Conservation (phyloP, 2,888 invertebrate genomes). For the Ormyrus thymus region DNA sequence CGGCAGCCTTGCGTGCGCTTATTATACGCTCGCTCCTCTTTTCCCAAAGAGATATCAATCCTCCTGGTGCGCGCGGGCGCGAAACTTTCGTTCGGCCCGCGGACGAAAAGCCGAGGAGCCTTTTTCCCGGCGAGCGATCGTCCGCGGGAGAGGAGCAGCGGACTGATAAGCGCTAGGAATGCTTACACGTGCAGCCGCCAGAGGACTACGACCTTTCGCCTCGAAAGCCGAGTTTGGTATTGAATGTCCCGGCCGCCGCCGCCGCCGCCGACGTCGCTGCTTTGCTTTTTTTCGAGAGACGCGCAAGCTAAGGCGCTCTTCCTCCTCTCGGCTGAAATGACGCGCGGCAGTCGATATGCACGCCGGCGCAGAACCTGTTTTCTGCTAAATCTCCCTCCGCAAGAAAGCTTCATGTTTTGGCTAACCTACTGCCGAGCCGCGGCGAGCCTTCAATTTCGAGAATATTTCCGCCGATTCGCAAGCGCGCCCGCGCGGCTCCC, state of each 20-base stretch:
- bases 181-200: conserved; percentile 57
- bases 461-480: too few relatives aligned
- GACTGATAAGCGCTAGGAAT: conserved; percentile 58
- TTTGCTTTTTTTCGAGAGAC: too few relatives aligned
- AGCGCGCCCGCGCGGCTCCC: too few relatives aligned
- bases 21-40: conserved; percentile 39
- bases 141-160: conserved; percentile 32
- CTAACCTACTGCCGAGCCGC: too few relatives aligned
- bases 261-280: too few relatives aligned
- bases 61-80: not conserved
- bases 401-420: too few relatives aligned
- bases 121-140: not conserved
- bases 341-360: conserved; percentile 19
- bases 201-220: conserved; percentile 57
- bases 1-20: conserved; percentile 57
- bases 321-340: conserved; percentile 22
- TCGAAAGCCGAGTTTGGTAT: conserved; percentile 30
- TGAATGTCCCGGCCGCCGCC: conserved; percentile 2
- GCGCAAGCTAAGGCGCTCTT: not conserved
- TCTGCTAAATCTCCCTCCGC: too few relatives aligned
- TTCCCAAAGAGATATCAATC: not conserved
- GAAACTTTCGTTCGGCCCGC: not conserved
- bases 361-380: too few relatives aligned
- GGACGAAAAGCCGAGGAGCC: not conserved
- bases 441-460: too few relatives aligned